Evolutionary conservation across 2,888 invertebrate genomes (phyloP).

Genomic region (Argyresthia goedartella): DNA sequence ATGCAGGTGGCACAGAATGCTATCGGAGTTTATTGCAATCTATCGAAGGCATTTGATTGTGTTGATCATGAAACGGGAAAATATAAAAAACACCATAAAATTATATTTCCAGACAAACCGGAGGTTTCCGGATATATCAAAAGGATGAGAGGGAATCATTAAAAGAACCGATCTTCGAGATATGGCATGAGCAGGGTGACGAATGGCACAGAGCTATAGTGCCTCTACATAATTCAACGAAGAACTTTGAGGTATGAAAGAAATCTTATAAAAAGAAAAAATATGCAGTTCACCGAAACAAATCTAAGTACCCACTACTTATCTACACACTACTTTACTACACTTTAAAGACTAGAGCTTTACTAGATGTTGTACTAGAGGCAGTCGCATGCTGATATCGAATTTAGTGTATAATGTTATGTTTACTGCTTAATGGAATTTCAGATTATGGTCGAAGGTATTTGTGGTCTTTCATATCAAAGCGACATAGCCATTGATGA

Average conservation of each 20-base stretch:
- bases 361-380: no score
- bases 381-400: background rate
- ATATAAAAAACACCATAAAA: background rate
- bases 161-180: conserved; percentile 52
- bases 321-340: background rate
- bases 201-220: conserved; percentile 73
- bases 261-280: background rate
- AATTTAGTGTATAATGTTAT: background rate
- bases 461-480: background rate
- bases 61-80: background rate
- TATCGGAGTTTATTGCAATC: no score
- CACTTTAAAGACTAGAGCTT: background rate
- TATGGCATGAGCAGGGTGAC: conserved; percentile 78
- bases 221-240: conserved; percentile 42
- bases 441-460: background rate
- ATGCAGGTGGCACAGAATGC: no score
- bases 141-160: background rate
- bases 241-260: conserved; percentile 68
- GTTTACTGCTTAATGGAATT: no score
- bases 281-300: background rate
- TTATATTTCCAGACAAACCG: background rate
- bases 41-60: background rate
- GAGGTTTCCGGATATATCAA: background rate
- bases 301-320: background rate
- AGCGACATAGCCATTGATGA: background rate